Percentiles rank a stretch among this genome's conserved stretches.
phyloP scores from a whole-genome alignment of 2,113 vertebrate genomes.

The Mohoua ochrocephala region DNA sequence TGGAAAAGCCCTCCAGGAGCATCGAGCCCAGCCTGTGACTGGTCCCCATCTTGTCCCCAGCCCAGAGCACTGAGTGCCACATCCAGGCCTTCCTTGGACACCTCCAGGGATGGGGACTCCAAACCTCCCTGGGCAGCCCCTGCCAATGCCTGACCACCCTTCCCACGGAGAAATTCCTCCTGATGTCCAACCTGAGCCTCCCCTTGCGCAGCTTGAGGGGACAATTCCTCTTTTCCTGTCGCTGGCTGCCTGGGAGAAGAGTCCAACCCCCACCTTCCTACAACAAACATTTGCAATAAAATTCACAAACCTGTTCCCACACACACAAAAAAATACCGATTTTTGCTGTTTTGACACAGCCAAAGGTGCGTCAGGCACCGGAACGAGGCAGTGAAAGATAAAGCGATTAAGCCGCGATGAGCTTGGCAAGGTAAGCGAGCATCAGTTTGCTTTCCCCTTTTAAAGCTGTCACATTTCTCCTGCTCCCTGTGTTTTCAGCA shows the following conservation, averaged over 20 bases:
- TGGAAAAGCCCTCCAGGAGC: neutral
- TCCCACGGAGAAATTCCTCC: neutral
- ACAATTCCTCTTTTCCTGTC: neutral
- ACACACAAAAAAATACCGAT: neutral
- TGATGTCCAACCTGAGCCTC: neutral
- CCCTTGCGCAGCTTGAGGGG: neutral
- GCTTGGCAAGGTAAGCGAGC: neutral
- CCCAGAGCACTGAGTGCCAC: neutral
- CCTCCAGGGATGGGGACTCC: neutral
- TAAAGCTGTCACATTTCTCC: conserved; percentile 30
- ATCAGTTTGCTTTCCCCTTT: conserved; percentile 28
- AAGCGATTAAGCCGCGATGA: conserved; percentile 10
- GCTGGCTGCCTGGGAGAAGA: neutral
- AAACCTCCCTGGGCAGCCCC: neutral
- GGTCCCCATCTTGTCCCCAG: neutral
- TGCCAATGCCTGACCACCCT: neutral
- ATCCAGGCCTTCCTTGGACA: fast-evolving
- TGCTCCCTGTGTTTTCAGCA: conserved; percentile 3
- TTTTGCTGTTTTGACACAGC: neutral
- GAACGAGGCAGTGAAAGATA: conserved; percentile 53
- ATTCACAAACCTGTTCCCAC: neutral
- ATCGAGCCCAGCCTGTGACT: fast-evolving
- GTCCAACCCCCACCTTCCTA: neutral
- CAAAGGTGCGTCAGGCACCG: neutral
- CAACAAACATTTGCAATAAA: neutral